Evolutionary conservation across 2,113 vertebrate genomes (phyloP).

Genomic region (Sebastes fasciatus): DNA sequence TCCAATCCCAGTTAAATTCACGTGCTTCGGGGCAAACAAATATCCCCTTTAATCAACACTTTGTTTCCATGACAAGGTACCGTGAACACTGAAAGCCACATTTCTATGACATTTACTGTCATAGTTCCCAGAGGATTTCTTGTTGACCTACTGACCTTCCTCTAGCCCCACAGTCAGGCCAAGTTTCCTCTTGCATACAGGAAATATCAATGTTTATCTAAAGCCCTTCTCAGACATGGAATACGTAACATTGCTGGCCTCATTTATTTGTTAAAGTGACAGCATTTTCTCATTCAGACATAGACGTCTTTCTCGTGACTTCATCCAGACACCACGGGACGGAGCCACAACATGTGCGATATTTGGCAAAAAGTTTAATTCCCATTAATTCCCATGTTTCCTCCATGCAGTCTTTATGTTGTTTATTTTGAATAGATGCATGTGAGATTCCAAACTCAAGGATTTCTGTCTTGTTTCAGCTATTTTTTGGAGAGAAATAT

Average conservation of each 20-base stretch:
- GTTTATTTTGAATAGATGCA: background rate
- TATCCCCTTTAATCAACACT: background rate
- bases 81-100: background rate
- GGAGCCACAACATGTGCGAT: background rate
- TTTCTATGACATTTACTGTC: background rate
- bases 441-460: background rate
- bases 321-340: background rate
- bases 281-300: background rate
- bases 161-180: background rate
- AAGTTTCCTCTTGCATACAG: background rate
- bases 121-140: conserved; percentile 6
- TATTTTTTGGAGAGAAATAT: background rate
- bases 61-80: background rate
- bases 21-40: conserved; percentile 4
- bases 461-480: background rate
- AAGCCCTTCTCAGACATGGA: background rate
- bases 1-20: conserved; percentile 16
- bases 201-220: background rate
- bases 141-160: conserved; percentile 11
- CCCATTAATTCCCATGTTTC: background rate
- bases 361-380: background rate
- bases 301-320: background rate
- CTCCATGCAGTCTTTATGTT: background rate
- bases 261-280: background rate
- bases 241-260: background rate